Evolutionary conservation across 2,888 invertebrate genomes (phyloP), one percentile per base, ranked within the genome.

Genomic region (Deilephila elpenor): DNA sequence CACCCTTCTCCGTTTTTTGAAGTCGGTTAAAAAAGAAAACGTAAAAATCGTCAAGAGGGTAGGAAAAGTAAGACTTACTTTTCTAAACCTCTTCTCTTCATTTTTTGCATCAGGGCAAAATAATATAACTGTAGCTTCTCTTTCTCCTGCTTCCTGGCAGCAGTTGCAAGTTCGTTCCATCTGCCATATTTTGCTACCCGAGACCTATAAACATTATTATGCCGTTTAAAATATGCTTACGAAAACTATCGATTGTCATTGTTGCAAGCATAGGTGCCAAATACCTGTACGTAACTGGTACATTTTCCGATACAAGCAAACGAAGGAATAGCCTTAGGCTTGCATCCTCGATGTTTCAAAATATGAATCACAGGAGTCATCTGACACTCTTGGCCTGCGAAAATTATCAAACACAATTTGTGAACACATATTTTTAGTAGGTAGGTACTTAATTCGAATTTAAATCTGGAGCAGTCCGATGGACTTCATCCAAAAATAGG

Each of bases 151-250:
- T 89, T 98, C 98, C 91, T 98, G 98, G 87, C 98, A 99, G 89
- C 98, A 99, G 96, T 98, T 98, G 87, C 98, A 98, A 0, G 98
- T 98, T 44, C 98, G 95, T 90, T 98, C 98, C 97, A 98, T 98
- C 95, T 98, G 98, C 98, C 98, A 98, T 87, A 98, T 97, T 95
- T 98, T 98, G 82, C 98, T 98, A 7, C 98, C 98, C 56, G 98
- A 98, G 8, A 98, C 98, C 98, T 98, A 77, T 73, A 86, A 79
- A 51, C 19, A 74, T 25, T n/a, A 29, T 7, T 5, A 20, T 60
- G 11, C 20, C 19, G 25, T 6, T 6, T 32, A 17, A 14, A 32
- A 64, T 29, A 29, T 34, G 34, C n/a, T 14, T 62, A 74, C 70
- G 56, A 25, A 64, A 56, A 44, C 19, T 29, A 61, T 32, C 29